Percentiles rank a stretch among this genome's conserved stretches.
Conservation (phyloP, 2,113 vertebrate genomes). For the Malurus elegans region DNA sequence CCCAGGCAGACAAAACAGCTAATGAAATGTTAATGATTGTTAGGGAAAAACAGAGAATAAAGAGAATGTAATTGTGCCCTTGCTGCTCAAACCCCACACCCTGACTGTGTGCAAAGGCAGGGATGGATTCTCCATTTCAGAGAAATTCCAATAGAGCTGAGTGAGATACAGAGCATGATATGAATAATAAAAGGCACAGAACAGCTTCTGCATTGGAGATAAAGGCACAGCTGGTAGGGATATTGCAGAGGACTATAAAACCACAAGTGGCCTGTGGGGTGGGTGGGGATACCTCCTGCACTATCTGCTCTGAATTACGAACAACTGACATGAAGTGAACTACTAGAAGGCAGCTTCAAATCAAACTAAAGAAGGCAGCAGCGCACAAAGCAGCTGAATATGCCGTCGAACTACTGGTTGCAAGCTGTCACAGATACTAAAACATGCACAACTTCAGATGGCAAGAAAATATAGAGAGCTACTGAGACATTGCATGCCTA, state of each 20-base stretch:
- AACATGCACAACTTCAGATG: fast-evolving
- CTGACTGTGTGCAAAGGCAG: not conserved
- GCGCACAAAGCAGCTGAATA: not conserved
- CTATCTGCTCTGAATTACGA: not conserved
- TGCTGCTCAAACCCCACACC: not conserved
- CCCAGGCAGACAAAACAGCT: not conserved
- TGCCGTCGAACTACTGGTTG: not conserved
- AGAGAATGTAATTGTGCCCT: not conserved
- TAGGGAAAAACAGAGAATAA: not conserved
- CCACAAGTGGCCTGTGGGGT: not conserved
- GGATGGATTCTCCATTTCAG: not conserved
- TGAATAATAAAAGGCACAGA: not conserved
- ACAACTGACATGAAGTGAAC: not conserved
- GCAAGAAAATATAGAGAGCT: not conserved
- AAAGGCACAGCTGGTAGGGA: not conserved
- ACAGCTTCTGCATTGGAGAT: not conserved
- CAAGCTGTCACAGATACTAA: not conserved
- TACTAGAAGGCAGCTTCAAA: not conserved
- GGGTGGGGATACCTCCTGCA: not conserved
- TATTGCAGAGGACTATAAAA: not conserved
- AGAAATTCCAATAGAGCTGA: not conserved
- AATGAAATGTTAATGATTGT: not conserved
- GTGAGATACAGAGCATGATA: not conserved
- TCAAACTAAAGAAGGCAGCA: not conserved
- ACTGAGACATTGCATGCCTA: fast-evolving